Conservation (phyloP, 2,888 invertebrate genomes). For the Lycocerus yunnanus region DNA sequence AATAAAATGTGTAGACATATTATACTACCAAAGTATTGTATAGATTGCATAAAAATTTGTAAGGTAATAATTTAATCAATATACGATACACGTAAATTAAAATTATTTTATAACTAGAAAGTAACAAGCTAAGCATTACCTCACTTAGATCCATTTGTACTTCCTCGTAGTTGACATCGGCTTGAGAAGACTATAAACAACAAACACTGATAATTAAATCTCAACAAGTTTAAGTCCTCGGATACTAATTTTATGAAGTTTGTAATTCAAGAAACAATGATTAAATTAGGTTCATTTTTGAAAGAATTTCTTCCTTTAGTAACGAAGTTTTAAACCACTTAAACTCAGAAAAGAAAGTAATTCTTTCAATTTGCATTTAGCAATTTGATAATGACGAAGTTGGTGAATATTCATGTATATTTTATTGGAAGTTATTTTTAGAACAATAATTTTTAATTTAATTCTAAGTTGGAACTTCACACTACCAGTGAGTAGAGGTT, state of each 20-base stretch:
- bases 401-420: background rate
- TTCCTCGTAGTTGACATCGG: conserved; percentile 73
- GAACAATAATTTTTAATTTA: background rate
- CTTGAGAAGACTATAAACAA: conserved; percentile 11
- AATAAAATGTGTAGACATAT: background rate
- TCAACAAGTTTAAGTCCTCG: background rate
- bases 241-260: background rate
- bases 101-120: background rate
- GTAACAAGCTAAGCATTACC: conserved; percentile 49
- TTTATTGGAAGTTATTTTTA: background rate
- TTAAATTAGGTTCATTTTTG: background rate
- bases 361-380: background rate
- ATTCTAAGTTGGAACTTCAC: background rate
- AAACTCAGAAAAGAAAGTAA: background rate
- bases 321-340: background rate
- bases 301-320: too few species aligned
- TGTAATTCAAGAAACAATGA: background rate
- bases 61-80: background rate
- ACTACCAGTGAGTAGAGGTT: background rate
- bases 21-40: background rate
- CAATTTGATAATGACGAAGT: background rate
- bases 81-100: background rate
- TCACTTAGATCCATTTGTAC: conserved; percentile 81
- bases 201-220: background rate
- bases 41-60: background rate